phyloP scores from a whole-genome alignment of 2,888 invertebrate genomes.

The Synergus gifuensis region DNA sequence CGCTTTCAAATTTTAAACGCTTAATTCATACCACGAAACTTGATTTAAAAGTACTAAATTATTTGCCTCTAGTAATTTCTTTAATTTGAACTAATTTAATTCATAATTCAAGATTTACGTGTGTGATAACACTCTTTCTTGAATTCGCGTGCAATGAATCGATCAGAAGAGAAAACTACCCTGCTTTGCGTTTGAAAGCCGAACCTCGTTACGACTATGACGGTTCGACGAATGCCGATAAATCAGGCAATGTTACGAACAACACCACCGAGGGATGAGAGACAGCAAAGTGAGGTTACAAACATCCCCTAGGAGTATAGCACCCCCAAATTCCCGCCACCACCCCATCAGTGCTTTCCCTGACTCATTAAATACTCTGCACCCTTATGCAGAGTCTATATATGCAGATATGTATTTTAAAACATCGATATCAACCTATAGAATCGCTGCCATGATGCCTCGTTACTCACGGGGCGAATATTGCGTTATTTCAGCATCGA shows the following conservation, averaged over 20 bases:
- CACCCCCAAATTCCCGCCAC: constrained; percentile 61
- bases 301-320: constrained; percentile 70
- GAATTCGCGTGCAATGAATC: not conserved
- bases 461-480: constrained; percentile 69
- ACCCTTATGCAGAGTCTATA: constrained; percentile 66
- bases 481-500: constrained; percentile 71
- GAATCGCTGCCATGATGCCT: constrained; percentile 60
- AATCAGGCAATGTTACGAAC: constrained; percentile 77
- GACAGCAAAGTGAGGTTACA: constrained; percentile 62
- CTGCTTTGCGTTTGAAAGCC: constrained; percentile 60
- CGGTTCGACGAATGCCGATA: constrained; percentile 81
- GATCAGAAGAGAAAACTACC: constrained; percentile 43
- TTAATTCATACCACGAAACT: not conserved
- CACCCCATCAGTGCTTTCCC: constrained; percentile 66
- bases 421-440: constrained; percentile 73
- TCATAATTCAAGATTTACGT: too few species aligned
- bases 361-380: constrained; percentile 73
- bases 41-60: not conserved
- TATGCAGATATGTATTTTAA: constrained; percentile 74
- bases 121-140: constrained; percentile 10
- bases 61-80: not conserved
- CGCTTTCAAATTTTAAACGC: not conserved
- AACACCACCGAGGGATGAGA: constrained; percentile 51
- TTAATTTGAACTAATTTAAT: not conserved
- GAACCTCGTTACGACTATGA: constrained; percentile 74